phyloP scores from a whole-genome alignment of 2,888 invertebrate species.

The Tiliacea citrago region DNA sequence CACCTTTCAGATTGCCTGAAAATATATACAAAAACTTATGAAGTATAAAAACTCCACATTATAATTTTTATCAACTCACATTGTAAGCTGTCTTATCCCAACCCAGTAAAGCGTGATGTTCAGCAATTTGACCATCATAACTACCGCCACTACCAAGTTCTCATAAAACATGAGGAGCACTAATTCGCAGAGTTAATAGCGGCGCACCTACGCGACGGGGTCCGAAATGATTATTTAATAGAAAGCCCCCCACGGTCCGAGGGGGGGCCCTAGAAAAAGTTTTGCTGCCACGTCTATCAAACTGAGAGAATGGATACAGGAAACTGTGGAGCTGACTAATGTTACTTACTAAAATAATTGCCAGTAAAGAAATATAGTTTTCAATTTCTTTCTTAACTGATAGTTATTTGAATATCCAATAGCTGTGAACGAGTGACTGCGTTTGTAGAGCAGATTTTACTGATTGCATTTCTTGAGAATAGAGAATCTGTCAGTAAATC shows the following conservation, averaged over 20 bases:
- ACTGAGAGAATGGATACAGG: conserved; percentile 75
- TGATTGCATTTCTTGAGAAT: conserved; percentile 3
- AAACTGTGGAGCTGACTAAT: conserved; percentile 69
- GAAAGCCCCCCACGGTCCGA: conserved; percentile 76
- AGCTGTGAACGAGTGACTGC: neutral
- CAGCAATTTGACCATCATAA: conserved; percentile 41
- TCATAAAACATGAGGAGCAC: conserved; percentile 70
- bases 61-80: neutral
- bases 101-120: conserved; percentile 39
- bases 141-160: conserved; percentile 61
- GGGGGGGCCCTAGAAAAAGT: conserved; percentile 88
- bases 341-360: neutral
- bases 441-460: neutral
- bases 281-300: conserved; percentile 85
- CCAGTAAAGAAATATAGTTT: neutral
- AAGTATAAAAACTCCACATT: too few relatives aligned
- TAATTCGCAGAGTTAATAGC: conserved; percentile 82
- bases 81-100: neutral
- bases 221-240: conserved; percentile 88
- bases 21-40: neutral
- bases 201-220: conserved; percentile 80
- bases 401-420: neutral
- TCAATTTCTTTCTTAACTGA: neutral
- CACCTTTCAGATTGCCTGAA: neutral
- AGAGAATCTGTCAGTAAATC: neutral